These are phyloP conservation scores for Choristoneura rosaceana DNA, from an alignment of 2,888 invertebrate genomes.

Conservation along the genomic window DNA sequence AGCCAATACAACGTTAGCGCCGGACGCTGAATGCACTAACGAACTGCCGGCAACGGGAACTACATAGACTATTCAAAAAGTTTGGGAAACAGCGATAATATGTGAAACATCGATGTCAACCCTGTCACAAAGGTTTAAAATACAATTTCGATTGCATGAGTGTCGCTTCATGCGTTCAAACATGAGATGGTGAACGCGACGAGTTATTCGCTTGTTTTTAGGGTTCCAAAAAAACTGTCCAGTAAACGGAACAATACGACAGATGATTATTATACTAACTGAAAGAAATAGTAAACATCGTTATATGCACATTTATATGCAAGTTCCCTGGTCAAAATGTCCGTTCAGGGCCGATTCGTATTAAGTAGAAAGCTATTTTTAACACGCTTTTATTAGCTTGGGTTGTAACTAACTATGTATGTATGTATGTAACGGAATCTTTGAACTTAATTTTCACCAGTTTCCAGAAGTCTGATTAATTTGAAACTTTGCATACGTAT, in stretches of 20 bases:
- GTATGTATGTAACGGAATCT: too few relatives aligned
- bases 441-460: too few relatives aligned
- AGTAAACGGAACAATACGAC: background rate
- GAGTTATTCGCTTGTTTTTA: slow-evolving; percentile 9
- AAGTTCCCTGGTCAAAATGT: too few relatives aligned
- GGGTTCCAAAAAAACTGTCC: background rate
- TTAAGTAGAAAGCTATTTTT: too few relatives aligned
- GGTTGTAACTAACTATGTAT: too few relatives aligned
- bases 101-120: background rate
- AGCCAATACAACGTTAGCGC: slow-evolving; percentile 24
- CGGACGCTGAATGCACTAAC: slow-evolving; percentile 46
- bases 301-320: too few relatives aligned
- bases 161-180: background rate
- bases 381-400: too few relatives aligned
- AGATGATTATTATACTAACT: too few relatives aligned
- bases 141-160: background rate
- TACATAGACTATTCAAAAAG: slow-evolving; percentile 51
- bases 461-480: too few relatives aligned
- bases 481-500: too few relatives aligned
- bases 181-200: background rate
- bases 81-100: slow-evolving; percentile 37
- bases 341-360: too few relatives aligned
- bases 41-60: slow-evolving; percentile 48
- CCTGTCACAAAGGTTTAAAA: background rate
- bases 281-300: too few relatives aligned